Evolutionary conservation across 2,113 vertebrate genomes (phyloP).

Genomic region (Xiphophorus maculatus): DNA sequence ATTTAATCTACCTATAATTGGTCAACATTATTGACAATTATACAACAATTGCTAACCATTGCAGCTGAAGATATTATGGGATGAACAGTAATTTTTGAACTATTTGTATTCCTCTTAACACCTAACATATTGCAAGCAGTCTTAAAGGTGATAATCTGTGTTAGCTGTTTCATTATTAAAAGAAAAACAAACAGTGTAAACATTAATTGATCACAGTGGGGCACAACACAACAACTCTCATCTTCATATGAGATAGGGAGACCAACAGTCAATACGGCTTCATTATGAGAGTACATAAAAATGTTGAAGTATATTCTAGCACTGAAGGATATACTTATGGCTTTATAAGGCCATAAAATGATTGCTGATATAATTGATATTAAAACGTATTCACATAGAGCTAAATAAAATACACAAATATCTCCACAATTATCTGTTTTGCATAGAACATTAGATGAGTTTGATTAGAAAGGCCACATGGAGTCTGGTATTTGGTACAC

Average conservation of each 20-base stretch:
- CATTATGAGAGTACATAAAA: slow-evolving; percentile 23
- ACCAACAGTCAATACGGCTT: slow-evolving; percentile 33
- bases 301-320: slow-evolving; percentile 24
- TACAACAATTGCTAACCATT: too few relatives aligned
- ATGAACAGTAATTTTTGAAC: too few relatives aligned
- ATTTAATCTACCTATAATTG: too few relatives aligned
- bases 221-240: slow-evolving; percentile 1
- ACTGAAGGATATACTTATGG: slow-evolving; percentile 29
- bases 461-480: neutral
- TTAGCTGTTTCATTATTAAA: slow-evolving; percentile 10
- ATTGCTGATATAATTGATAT: slow-evolving; percentile 10
- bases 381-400: neutral
- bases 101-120: neutral
- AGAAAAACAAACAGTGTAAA: slow-evolving; percentile 14
- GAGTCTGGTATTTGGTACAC: neutral
- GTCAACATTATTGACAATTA: too few relatives aligned
- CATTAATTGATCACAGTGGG: slow-evolving; percentile 46
- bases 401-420: slow-evolving; percentile 10
- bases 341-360: slow-evolving; percentile 33
- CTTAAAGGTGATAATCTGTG: neutral
- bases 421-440: slow-evolving; percentile 5
- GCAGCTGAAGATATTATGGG: too few relatives aligned
- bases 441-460: slow-evolving; percentile 12
- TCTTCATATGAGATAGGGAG: slow-evolving; percentile 23
- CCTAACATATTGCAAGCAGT: neutral